Base-by-base conservation (phyloP, 1,140 invertebrate species). In the Drosophila tsacasi region DNA sequence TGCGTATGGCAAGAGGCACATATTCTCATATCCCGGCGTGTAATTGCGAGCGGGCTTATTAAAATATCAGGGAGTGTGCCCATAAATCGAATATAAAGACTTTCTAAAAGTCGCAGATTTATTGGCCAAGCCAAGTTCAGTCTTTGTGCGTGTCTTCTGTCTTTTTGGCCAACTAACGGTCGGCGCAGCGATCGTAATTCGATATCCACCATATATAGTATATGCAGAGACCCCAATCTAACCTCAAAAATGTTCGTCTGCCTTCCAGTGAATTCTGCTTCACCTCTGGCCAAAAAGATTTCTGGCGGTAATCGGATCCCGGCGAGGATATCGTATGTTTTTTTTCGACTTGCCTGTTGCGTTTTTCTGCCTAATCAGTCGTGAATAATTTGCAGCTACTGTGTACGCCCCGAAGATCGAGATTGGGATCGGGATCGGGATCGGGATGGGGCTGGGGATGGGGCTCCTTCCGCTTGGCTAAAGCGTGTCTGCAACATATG, bases 401-500 rank as follows among this genome's bases (percentile, higher is more conserved):
- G 85, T 90, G 71, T 90, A 87, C 84, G 84, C 84, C 67, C 54
- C 65, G 62, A 57, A 60, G 47, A 67, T 63, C 47, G 35, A 46
- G 68, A 44, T 58, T 47, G 54, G 39, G 17, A 40, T 58, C 15
- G 40, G 32, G 52, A 5, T 46, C 5, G 35, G 46, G 23, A 49
- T 50, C 7, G 25, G 49, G 23, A 27, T 50, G 9, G 13, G 15
- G 21, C 8, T 46, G 23, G 35, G n/a, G 30, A 40, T 49, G 71
- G 42, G 39, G 44, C 62, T 80, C 79, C 85, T 90, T 90, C 85
- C 86, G 85, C 85, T 90, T 90, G 85, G 86, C 79, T 90, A 85
- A 90, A 85, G 85, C 86, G 84, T 89, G 84, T 89, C 85, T 84
- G 73, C 60, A 85, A 91, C 85, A 90, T 91, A 90, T 90, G 85